A percentile compares a stretch with the other conserved stretches of the same genome.
phyloP scores from a whole-genome alignment of 2,113 vertebrate species.

The Nanorana parkeri region DNA sequence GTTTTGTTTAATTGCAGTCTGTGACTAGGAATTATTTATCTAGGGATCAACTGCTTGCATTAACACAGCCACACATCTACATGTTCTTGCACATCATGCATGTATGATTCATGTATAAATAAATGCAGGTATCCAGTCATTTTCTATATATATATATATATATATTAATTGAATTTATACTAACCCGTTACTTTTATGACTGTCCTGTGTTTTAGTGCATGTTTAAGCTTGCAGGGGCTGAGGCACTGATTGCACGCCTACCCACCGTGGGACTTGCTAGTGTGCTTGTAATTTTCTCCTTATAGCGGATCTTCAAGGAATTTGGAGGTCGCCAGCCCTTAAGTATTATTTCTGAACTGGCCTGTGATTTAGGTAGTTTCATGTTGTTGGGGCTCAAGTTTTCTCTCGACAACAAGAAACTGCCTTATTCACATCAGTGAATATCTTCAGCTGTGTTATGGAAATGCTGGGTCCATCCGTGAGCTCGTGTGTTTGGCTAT shows the following conservation, averaged over 20 bases:
- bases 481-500: neutral
- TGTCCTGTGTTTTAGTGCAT: neutral
- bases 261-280: neutral
- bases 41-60: neutral
- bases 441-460: conserved; percentile 76
- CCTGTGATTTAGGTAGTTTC: conserved; percentile 99
- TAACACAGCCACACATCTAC: neutral
- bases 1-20: neutral
- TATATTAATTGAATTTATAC: neutral
- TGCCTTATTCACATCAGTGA: conserved; percentile 98
- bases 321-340: conserved; percentile 54
- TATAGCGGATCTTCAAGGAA: conserved; percentile 66
- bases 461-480: neutral
- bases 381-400: conserved; percentile 97
- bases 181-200: conserved; percentile 7
- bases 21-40: neutral
- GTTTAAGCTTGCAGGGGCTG: neutral
- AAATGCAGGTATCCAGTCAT: neutral
- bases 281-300: conserved; percentile 63
- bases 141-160: neutral
- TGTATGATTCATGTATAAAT: neutral
- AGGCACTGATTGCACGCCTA: neutral
- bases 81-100: neutral
- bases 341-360: conserved; percentile 81
- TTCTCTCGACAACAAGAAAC: conserved; percentile 96